phyloP scores from a whole-genome alignment of 2,888 invertebrate species.

The Megalurothrips usitatus region DNA sequence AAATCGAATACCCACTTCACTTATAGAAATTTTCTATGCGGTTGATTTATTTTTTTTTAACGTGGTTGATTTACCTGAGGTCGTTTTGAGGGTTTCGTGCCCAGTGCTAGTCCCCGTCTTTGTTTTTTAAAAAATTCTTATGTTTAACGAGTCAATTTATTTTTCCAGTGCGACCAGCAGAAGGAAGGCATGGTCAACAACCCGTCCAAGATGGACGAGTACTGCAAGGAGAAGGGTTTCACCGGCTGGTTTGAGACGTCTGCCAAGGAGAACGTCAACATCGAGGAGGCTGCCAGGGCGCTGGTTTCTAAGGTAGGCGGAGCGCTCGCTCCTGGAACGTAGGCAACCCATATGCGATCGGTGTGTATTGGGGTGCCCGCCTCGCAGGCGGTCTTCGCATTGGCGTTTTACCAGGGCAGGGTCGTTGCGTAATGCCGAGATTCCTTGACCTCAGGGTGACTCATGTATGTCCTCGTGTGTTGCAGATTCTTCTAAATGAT shows the following conservation, averaged over 20 bases:
- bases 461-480: background rate
- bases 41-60: no score
- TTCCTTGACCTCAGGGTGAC: no score
- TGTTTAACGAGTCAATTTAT: conserved; percentile 28
- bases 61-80: background rate
- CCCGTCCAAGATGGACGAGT: conserved; percentile 83
- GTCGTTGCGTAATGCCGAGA: no score
- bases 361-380: background rate
- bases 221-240: conserved; percentile 88
- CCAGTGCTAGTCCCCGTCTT: no score
- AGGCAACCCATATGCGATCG: background rate
- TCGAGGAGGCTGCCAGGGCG: conserved; percentile 89
- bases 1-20: background rate
- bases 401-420: no score
- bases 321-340: background rate
- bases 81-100: no score
- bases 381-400: background rate
- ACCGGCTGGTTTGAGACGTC: conserved; percentile 95
- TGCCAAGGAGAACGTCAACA: conserved; percentile 92
- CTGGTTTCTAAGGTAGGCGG: conserved; percentile 79
- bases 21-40: no score
- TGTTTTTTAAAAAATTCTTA: no score
- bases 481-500: conserved; percentile 27
- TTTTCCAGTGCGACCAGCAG: conserved; percentile 76
- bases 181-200: conserved; percentile 84